Evolutionary conservation across 2,113 vertebrate genomes (phyloP).

Genomic region (Nematolebias whitei): DNA sequence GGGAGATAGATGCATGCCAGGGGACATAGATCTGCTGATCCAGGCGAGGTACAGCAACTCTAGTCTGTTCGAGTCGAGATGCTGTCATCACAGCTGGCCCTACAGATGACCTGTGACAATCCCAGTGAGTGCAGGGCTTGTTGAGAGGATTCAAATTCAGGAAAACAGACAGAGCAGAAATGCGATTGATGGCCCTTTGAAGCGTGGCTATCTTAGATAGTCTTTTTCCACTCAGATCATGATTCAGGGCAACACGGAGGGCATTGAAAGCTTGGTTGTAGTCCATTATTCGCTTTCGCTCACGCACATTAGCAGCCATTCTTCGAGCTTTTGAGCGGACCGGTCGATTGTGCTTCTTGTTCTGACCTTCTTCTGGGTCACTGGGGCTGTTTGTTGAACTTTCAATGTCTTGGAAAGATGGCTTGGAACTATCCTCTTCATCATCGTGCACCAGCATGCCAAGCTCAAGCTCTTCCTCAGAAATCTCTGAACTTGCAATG

Average conservation of each 20-base stretch:
- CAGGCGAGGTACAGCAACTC: conserved; percentile 34
- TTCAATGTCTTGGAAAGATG: conserved; percentile 61
- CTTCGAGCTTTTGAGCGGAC: conserved; percentile 92
- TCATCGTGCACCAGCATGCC: conserved; percentile 46
- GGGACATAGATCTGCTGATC: conserved; percentile 69
- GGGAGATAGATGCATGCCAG: conserved; percentile 64
- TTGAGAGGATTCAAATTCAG: conserved; percentile 73
- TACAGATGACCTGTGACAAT: conserved; percentile 71
- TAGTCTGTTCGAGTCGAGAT: conserved; percentile 40
- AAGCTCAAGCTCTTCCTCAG: conserved; percentile 78
- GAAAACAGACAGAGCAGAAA: conserved; percentile 87
- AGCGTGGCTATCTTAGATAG: conserved; percentile 97
- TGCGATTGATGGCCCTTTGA: conserved; percentile 91
- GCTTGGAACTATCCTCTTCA: conserved; percentile 56
- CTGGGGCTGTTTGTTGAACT: conserved; percentile 54
- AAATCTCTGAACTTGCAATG: conserved; percentile 69
- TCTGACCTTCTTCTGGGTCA: conserved; percentile 61
- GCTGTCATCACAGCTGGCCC: conserved; percentile 14
- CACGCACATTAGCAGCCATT: conserved; percentile 92
- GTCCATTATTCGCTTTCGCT: conserved; percentile 95
- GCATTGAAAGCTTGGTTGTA: conserved; percentile 98
- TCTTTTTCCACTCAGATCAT: conserved; percentile 91
- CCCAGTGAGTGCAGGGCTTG: conserved; percentile 80
- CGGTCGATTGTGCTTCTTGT: conserved; percentile 83
- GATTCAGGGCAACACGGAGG: conserved; percentile 87